These are phyloP conservation scores for Rhizomys pruinosus DNA, from an alignment of 2,113 vertebrate species.

Conservation along the genomic window DNA sequence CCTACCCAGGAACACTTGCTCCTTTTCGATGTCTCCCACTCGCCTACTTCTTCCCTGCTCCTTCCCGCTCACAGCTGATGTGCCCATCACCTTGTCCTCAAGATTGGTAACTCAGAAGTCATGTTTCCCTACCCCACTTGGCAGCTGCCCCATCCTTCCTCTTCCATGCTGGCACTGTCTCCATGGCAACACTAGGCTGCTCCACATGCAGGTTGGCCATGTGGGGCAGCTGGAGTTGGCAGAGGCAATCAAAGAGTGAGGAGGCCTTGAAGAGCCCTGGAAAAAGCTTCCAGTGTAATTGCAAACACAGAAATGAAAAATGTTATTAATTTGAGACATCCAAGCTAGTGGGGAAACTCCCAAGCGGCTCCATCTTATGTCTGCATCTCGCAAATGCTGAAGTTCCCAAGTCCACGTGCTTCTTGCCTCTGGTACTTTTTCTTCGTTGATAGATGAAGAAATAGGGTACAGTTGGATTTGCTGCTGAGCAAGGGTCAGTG, in stretches of 20 bases:
- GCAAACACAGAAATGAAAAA: slow-evolving; percentile 57
- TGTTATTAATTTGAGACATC: slow-evolving; percentile 60
- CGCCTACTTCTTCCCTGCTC: neutral
- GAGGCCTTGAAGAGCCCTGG: slow-evolving; percentile 66
- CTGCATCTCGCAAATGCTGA: neutral
- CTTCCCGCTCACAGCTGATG: neutral
- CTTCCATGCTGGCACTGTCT: slow-evolving; percentile 37
- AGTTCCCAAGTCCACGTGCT: accelerated
- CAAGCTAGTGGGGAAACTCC: neutral
- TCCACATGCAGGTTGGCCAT: slow-evolving; percentile 55
- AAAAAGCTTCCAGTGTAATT: slow-evolving; percentile 52
- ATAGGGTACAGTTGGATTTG: neutral
- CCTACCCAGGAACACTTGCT: neutral
- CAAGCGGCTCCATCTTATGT: neutral
- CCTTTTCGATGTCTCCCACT: neutral
- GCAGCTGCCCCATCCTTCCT: neutral
- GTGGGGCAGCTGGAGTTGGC: slow-evolving; percentile 58
- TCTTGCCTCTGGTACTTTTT: neutral
- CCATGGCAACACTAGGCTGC: slow-evolving; percentile 75
- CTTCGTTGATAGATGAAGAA: neutral
- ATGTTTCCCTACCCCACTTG: neutral
- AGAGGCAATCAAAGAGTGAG: slow-evolving; percentile 47
- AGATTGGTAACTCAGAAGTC: neutral
- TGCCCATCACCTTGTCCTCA: neutral
- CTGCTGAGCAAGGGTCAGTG: neutral